Base-by-base conservation (phyloP, 2,797 vertebrate species). In the Manis crassicaudata region DNA sequence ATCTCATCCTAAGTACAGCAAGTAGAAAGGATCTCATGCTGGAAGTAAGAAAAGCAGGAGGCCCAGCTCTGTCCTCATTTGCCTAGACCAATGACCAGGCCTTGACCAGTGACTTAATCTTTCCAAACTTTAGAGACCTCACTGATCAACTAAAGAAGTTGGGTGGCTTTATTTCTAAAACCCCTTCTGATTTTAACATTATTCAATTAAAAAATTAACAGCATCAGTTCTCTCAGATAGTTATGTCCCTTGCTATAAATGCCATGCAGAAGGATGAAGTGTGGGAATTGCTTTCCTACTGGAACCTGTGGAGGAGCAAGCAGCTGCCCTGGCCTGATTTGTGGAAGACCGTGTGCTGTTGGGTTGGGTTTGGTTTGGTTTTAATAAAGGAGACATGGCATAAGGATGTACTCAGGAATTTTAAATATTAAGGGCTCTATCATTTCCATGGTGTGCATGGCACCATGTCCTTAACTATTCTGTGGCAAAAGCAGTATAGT, bases 391-490 rank as follows among this genome's bases (percentile, higher is more conserved):
- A 17, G 46, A 93, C 60, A 80, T 76, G 35, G 27, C 37, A 21
- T 63, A 81, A 84, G 21, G 8, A 75, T 92, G 17, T 77, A 37
- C 40, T 90, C 32, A 37, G 37, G 58, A 80, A 90, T 86, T 72
- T 52, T 5, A 86, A 70, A 73, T 73, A 50, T 70, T 73, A 81
- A 54, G 43, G 81, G 16, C 17, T 76, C 4, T 17, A 43, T 37
- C 40, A 68, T 92, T 73, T 75, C 63, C 17, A 17, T 87, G 23
- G 62, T 92, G 12, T 35, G 46, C 58, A 13, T 62, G 43, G 50
- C 35, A 68, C 56, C 52, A 27, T 89, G n/a, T 87, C 63, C 86
- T 95, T 90, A 88, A 88, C 29, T 76, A 70, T 81, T 80, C 52
- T 90, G 5, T 88, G 25, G 16, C 58, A 73, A 65, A 92, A 89